Conservation (phyloP, 2,797 vertebrate species). For the Tympanoctomys barrerae region DNA sequence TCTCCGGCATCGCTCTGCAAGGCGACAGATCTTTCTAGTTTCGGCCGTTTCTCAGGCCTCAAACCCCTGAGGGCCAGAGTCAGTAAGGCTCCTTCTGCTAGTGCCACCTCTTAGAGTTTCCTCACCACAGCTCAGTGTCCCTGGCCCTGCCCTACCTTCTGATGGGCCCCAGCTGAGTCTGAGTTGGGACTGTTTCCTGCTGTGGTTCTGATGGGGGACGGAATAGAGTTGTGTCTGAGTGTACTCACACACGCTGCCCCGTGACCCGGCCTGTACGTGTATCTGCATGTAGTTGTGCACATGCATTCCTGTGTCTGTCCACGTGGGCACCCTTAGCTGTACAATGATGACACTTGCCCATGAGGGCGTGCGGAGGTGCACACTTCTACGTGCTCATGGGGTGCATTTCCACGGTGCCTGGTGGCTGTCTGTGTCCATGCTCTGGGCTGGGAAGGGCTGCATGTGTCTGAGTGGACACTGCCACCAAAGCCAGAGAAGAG, state of each 20-base stretch:
- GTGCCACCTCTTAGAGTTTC: too few species aligned
- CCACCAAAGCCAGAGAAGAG: not conserved
- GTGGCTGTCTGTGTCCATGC: not conserved
- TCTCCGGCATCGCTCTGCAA: not conserved
- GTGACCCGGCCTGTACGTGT: not conserved
- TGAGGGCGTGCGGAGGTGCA: fast-evolving
- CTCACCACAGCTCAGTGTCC: fast-evolving
- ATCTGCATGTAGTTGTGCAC: not conserved
- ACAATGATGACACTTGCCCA: not conserved
- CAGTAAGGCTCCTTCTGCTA: not conserved
- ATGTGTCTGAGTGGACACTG: not conserved
- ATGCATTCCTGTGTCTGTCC: not conserved
- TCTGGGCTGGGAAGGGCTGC: not conserved
- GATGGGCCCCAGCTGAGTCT: not conserved
- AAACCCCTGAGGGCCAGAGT: not conserved
- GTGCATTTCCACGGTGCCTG: not conserved
- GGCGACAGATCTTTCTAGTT: not conserved
- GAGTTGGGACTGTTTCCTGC: not conserved
- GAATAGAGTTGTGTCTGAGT: not conserved
- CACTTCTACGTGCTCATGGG: not conserved
- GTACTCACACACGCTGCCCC: not conserved
- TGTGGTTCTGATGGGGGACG: not conserved
- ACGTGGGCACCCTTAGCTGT: not conserved
- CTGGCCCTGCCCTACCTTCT: not conserved
- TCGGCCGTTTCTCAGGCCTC: fast-evolving